Percentiles rank a stretch among this genome's conserved stretches.
These are phyloP conservation scores for Hirtodrosophila alboralis DNA, from an alignment of 2,888 invertebrate genomes.

Conservation along the genomic window DNA sequence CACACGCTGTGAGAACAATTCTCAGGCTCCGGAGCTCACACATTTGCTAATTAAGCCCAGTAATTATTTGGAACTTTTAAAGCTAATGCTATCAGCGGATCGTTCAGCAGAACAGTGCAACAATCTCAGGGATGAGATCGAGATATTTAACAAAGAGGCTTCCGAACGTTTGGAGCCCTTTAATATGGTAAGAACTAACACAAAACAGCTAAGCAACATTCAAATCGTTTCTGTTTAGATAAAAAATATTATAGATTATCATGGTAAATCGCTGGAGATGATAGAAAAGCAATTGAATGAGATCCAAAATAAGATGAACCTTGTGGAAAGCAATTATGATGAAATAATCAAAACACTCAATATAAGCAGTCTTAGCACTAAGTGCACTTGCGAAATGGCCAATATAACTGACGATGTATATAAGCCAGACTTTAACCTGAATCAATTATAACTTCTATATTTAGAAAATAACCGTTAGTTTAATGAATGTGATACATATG, in stretches of 20 bases:
- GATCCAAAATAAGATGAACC: constrained; percentile 17
- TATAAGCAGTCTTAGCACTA: constrained; percentile 6
- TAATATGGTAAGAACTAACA: constrained; percentile 38
- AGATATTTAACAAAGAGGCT: constrained; percentile 21
- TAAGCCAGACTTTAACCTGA: background rate
- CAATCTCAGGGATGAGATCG: constrained; percentile 34
- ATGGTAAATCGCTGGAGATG: constrained; percentile 17
- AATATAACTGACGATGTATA: background rate
- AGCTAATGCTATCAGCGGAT: constrained; percentile 43
- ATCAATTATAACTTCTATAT: background rate
- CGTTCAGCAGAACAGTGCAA: constrained; percentile 34
- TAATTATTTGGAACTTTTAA: constrained; percentile 34
- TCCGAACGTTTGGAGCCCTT: background rate
- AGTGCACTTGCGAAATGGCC: constrained; percentile 11
- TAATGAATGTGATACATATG: constrained; percentile 39
- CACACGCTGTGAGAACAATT: constrained; percentile 11
- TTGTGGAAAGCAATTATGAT: constrained; percentile 10
- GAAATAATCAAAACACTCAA: constrained; percentile 4
- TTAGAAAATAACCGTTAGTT: constrained; percentile 7
- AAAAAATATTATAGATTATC: constrained; percentile 37
- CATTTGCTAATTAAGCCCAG: constrained; percentile 5
- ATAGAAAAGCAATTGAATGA: constrained; percentile 37
- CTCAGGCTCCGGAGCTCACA: background rate
- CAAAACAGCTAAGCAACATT: background rate
- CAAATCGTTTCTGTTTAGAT: constrained; percentile 31